phyloP scores from a whole-genome alignment of 2,888 invertebrate species.

The Anthophora plumipes region DNA sequence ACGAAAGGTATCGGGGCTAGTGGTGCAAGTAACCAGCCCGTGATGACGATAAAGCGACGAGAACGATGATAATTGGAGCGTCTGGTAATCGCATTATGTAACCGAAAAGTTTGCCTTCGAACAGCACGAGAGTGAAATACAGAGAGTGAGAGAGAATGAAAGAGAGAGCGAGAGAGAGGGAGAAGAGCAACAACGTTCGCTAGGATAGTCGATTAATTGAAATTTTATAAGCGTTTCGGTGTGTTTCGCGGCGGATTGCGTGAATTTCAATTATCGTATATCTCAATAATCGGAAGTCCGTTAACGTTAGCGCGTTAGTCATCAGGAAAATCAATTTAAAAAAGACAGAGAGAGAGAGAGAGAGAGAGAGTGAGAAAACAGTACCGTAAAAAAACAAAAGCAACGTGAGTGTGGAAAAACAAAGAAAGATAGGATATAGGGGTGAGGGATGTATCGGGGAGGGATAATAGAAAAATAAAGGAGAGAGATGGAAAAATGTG shows the following conservation, averaged over 20 bases:
- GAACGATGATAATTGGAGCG: constrained; percentile 25
- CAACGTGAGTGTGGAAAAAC: background rate
- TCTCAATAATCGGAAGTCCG: constrained; percentile 16
- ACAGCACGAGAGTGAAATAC: no score
- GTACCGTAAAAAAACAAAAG: no score
- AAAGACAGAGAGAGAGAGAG: background rate
- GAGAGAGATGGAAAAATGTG: background rate
- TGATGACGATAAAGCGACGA: background rate
- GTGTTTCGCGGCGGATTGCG: background rate
- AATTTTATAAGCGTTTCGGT: constrained; percentile 13
- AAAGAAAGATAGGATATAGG: no score
- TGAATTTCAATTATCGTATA: constrained; percentile 33
- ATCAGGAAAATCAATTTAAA: background rate
- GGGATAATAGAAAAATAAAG: no score
- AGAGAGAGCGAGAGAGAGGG: no score
- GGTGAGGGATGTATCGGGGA: background rate
- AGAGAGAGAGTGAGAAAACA: background rate
- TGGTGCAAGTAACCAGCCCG: background rate
- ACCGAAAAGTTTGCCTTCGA: constrained; percentile 16
- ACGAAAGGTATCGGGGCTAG: background rate
- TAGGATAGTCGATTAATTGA: constrained; percentile 13
- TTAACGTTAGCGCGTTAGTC: background rate
- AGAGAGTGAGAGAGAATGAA: no score
- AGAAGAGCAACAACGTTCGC: background rate
- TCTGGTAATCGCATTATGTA: constrained; percentile 25